Percentiles rank a stretch among this genome's conserved stretches.
phyloP scores from a whole-genome alignment of 2,888 invertebrate genomes.

The Melanophora roralis region DNA sequence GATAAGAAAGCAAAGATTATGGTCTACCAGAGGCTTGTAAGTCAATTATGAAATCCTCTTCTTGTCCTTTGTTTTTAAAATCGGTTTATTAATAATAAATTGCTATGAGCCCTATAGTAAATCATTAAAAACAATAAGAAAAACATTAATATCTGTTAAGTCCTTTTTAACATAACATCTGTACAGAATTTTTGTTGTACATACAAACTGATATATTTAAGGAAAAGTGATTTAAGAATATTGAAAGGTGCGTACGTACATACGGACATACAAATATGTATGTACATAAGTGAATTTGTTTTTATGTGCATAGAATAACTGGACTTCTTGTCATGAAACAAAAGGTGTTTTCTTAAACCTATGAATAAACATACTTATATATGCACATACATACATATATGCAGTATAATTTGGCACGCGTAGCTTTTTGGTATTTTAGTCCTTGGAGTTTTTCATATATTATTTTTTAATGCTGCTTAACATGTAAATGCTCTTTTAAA shows the following conservation, averaged over 20 bases:
- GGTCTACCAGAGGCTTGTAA: constrained; percentile 42
- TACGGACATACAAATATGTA: not conserved
- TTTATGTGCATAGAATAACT: not conserved
- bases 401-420: too few species aligned
- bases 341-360: too few species aligned
- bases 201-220: not conserved
- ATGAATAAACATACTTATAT: not conserved
- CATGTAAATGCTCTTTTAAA: too few species aligned
- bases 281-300: not conserved
- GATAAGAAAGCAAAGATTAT: constrained; percentile 32
- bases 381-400: not conserved
- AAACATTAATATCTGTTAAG: not conserved
- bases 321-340: too few species aligned
- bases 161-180: constrained; percentile 45
- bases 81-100: constrained; percentile 43
- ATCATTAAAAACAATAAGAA: constrained; percentile 20
- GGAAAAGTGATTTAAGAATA: not conserved
- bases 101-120: not conserved
- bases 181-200: not conserved
- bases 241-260: not conserved
- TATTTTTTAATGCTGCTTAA: too few species aligned
- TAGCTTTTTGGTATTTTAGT: not conserved
- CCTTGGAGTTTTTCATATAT: not conserved
- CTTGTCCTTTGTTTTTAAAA: constrained; percentile 41
- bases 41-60: constrained; percentile 60